Evolutionary conservation across 2,113 vertebrate genomes (phyloP).

Genomic region (Ceyx margarethae): DNA sequence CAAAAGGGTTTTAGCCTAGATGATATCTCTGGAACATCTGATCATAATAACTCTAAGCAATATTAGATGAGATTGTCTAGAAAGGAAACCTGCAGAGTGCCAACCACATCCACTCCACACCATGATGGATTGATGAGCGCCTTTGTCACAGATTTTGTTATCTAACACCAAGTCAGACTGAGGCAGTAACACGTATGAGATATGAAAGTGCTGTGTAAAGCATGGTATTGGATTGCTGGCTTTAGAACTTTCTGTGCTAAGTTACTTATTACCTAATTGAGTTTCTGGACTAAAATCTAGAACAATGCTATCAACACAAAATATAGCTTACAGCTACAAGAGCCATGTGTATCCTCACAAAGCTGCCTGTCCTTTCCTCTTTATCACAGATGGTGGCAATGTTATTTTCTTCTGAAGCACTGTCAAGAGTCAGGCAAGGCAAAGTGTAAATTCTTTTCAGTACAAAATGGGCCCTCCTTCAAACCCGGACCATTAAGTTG

Average conservation of each 20-base stretch:
- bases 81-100: not conserved
- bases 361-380: not conserved
- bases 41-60: not conserved
- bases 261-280: conserved; percentile 35
- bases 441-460: not conserved
- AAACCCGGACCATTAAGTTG: not conserved
- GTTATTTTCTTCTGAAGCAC: not conserved
- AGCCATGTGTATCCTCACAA: not conserved
- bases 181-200: not conserved
- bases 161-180: not conserved
- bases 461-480: not conserved
- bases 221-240: not conserved
- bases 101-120: not conserved
- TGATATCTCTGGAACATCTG: not conserved
- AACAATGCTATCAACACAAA: not conserved
- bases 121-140: not conserved
- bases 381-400: not conserved
- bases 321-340: conserved; percentile 7
- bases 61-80: not conserved
- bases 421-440: not conserved
- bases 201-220: not conserved
- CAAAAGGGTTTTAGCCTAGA: not conserved
- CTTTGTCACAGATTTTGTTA: not conserved
- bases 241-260: conserved; percentile 6
- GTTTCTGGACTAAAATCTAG: not conserved